Evolutionary conservation across 2,113 vertebrate species (phyloP).

Genomic region (Gorsachius goisagi): DNA sequence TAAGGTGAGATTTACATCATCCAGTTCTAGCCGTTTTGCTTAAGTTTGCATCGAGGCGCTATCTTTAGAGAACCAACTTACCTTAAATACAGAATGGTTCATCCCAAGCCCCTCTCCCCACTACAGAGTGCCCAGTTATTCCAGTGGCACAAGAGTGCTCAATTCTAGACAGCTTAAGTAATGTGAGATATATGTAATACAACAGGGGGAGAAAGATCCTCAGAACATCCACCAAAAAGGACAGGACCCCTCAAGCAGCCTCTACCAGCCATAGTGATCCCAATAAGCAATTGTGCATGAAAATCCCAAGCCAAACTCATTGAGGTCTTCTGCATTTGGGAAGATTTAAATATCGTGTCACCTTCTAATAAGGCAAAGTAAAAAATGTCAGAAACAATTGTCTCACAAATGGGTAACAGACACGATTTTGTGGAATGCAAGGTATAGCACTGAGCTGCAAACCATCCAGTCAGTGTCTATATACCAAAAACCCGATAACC

Average conservation of each 20-base stretch:
- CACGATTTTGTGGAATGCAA: neutral
- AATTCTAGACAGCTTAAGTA: neutral
- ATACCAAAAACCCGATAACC: neutral
- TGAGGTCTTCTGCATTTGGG: neutral
- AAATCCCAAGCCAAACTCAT: neutral
- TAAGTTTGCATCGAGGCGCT: neutral
- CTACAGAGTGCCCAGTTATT: neutral
- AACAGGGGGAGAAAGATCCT: neutral
- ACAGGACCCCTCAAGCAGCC: neutral
- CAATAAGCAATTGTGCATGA: neutral
- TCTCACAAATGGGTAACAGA: neutral
- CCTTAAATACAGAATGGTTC: neutral
- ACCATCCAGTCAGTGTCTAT: neutral
- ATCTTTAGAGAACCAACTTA: neutral
- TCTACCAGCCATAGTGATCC: neutral
- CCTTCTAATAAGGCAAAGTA: neutral
- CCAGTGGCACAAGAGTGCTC: neutral
- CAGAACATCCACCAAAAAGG: neutral
- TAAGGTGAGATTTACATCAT: neutral
- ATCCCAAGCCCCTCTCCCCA: neutral
- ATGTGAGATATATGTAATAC: neutral
- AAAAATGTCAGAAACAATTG: neutral
- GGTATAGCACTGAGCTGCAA: neutral
- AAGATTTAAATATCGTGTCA: neutral
- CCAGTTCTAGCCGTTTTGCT: neutral